These are phyloP conservation scores for Selene dorsalis DNA, from an alignment of 2,797 vertebrate genomes.

Conservation along the genomic window DNA sequence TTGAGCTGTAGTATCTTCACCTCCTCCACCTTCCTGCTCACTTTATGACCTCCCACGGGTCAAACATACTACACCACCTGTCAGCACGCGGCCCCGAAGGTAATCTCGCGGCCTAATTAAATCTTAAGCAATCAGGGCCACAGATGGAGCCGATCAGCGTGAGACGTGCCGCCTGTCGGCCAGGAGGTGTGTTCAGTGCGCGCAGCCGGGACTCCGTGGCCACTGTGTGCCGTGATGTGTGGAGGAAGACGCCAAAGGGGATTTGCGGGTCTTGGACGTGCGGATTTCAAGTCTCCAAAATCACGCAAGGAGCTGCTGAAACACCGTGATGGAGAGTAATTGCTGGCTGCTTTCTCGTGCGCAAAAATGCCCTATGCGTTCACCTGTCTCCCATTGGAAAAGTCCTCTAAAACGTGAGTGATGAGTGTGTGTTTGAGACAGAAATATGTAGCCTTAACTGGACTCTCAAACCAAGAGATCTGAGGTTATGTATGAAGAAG, in stretches of 20 bases:
- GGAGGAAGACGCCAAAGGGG: background rate
- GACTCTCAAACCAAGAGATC: background rate
- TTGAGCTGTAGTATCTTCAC: background rate
- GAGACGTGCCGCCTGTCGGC: constrained; percentile 40
- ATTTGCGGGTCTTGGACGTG: constrained; percentile 16
- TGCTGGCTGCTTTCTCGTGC: constrained; percentile 19
- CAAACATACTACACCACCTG: constrained; percentile 28
- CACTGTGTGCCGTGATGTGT: constrained; percentile 29
- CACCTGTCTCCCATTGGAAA: background rate
- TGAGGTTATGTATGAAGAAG: constrained; percentile 34
- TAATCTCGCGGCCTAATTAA: constrained; percentile 68
- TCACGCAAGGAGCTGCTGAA: background rate
- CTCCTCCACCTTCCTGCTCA: background rate
- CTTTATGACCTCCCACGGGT: constrained; percentile 16
- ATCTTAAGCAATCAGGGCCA: constrained; percentile 55
- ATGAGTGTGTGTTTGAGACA: background rate
- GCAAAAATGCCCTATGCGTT: constrained; percentile 21
- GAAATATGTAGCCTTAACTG: constrained; percentile 46
- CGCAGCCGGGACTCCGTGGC: constrained; percentile 24
- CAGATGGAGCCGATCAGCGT: constrained; percentile 68
- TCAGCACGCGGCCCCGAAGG: background rate
- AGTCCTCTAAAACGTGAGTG: constrained; percentile 21
- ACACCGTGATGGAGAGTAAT: constrained; percentile 22
- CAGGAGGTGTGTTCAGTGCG: constrained; percentile 57
- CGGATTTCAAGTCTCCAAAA: constrained; percentile 7